Evolutionary conservation across 2,888 invertebrate species (phyloP).

Genomic region (Melanophora roralis): DNA sequence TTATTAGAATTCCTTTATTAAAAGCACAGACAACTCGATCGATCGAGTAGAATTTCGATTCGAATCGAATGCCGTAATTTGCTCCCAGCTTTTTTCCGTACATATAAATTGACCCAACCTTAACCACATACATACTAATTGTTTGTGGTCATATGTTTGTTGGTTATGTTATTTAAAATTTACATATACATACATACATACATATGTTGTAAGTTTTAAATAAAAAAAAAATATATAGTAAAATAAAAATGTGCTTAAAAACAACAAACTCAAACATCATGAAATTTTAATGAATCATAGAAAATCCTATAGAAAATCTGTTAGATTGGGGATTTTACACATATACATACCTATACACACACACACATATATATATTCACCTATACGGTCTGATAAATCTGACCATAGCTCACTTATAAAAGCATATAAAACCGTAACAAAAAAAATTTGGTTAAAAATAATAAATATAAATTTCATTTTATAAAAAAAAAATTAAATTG

Average conservation of each 20-base stretch:
- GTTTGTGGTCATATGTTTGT: neutral
- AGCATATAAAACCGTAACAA: neutral
- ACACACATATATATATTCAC: neutral
- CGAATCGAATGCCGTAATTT: too few relatives aligned
- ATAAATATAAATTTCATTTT: neutral
- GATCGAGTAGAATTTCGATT: too few relatives aligned
- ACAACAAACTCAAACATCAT: neutral
- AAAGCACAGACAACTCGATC: too few relatives aligned
- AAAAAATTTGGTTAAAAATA: neutral
- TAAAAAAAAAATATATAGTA: neutral
- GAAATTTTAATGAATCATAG: conserved; percentile 53
- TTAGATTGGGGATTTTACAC: conserved; percentile 41
- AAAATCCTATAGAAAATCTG: conserved; percentile 33
- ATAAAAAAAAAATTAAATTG: conserved; percentile 15
- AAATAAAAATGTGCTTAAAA: too few relatives aligned
- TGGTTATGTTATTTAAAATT: too few relatives aligned
- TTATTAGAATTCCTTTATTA: too few relatives aligned
- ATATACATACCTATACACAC: neutral
- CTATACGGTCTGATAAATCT: too few relatives aligned
- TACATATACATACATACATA: neutral
- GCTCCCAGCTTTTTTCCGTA: too few relatives aligned
- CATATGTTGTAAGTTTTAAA: neutral
- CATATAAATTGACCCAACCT: too few relatives aligned
- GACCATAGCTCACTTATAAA: too few relatives aligned
- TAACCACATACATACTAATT: too few relatives aligned